Conservation (phyloP, 2,113 vertebrate species). For the Calcarius ornatus region DNA sequence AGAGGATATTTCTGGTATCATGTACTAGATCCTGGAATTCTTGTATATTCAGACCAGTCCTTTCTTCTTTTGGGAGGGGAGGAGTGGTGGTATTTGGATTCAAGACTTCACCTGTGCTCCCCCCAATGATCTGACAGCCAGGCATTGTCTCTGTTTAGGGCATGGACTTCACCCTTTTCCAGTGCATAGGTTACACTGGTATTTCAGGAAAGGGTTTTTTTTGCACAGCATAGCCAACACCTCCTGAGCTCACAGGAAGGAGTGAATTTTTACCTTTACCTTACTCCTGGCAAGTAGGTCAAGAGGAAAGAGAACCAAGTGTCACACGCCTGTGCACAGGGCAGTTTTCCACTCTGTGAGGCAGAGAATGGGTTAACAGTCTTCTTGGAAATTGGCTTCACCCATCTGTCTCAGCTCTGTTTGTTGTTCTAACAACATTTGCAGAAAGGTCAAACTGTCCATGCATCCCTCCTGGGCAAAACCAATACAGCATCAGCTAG, state of each 20-base stretch:
- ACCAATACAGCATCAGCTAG: neutral
- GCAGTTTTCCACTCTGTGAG: neutral
- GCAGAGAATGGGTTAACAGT: neutral
- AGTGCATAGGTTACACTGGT: neutral
- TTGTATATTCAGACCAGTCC: fast-evolving
- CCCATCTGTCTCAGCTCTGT: neutral
- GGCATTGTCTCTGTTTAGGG: neutral
- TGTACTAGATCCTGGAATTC: neutral
- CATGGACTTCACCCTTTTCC: neutral
- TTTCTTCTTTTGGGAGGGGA: neutral
- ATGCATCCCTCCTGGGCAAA: neutral
- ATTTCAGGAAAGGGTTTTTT: neutral
- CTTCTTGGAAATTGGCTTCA: neutral
- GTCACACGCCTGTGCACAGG: fast-evolving
- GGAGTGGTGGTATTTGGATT: neutral
- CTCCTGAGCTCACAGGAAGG: neutral
- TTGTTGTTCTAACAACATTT: conserved; percentile 6
- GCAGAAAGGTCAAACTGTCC: conserved; percentile 39
- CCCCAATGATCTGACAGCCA: neutral
- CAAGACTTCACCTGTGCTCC: neutral
- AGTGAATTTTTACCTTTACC: neutral
- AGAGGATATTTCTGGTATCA: neutral
- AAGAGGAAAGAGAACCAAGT: neutral
- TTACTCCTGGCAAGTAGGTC: neutral
- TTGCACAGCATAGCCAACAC: neutral